These are phyloP conservation scores for Botia kubotai DNA, from an alignment of 2,797 vertebrate species.

Conservation along the genomic window DNA sequence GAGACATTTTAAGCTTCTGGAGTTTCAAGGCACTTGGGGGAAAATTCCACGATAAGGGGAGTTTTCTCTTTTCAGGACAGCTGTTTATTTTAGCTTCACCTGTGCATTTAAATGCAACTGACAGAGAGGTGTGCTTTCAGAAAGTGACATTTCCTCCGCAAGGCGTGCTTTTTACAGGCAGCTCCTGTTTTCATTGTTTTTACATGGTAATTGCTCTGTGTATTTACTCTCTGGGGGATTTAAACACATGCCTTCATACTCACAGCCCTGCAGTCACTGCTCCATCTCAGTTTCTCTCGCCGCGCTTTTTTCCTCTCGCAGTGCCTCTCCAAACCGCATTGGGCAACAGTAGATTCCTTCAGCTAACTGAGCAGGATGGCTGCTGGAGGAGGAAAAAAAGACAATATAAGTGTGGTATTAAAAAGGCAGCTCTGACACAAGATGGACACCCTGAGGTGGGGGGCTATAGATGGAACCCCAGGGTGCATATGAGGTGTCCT, in stretches of 20 bases:
- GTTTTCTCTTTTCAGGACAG: conserved; percentile 57
- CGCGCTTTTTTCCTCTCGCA: not conserved
- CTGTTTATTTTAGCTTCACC: conserved; percentile 64
- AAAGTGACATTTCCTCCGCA: conserved; percentile 65
- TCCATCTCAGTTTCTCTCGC: conserved; percentile 44
- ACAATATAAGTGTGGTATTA: conserved; percentile 71
- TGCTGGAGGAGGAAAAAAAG: conserved; percentile 43
- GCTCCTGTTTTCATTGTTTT: conserved; percentile 63
- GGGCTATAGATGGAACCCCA: conserved; percentile 64
- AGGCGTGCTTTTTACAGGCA: conserved; percentile 66
- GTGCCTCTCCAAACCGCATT: conserved; percentile 51
- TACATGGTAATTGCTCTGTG: conserved; percentile 68
- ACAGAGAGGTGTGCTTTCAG: conserved; percentile 68
- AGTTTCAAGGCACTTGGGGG: conserved; percentile 44
- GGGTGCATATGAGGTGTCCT: conserved; percentile 77
- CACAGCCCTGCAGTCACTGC: conserved; percentile 46
- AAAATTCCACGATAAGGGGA: conserved; percentile 45
- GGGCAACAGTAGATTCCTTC: conserved; percentile 50
- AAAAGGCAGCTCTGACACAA: conserved; percentile 79
- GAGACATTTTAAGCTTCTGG: conserved; percentile 42
- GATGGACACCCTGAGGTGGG: conserved; percentile 73
- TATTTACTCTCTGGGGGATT: conserved; percentile 65
- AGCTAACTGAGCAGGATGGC: conserved; percentile 56
- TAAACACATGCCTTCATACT: conserved; percentile 62
- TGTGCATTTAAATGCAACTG: conserved; percentile 70